These are phyloP conservation scores for Julus scandinavius DNA, from an alignment of 2,888 invertebrate species.

Conservation along the genomic window DNA sequence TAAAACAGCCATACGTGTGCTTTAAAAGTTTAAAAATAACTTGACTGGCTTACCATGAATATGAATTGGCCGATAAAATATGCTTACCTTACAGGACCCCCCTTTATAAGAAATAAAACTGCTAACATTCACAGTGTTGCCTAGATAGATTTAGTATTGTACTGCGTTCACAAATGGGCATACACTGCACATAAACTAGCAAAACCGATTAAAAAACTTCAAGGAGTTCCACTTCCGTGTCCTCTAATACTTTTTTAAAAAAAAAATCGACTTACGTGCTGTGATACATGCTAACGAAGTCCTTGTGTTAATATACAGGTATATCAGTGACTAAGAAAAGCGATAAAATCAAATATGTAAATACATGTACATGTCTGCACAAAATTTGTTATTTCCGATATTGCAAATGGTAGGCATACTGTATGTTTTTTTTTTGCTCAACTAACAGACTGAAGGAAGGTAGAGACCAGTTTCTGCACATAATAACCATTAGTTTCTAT, in stretches of 20 bases:
- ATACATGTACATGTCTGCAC: no score
- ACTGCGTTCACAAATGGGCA: background rate
- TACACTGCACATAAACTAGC: background rate
- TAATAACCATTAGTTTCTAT: no score
- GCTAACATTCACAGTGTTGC: background rate
- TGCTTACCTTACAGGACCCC: background rate
- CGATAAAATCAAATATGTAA: no score
- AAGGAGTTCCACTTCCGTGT: constrained; percentile 33
- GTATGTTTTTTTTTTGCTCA: no score
- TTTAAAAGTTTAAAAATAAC: background rate
- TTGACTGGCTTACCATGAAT: background rate
- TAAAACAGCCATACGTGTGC: background rate
- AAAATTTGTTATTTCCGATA: no score
- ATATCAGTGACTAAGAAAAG: no score
- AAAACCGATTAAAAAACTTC: background rate
- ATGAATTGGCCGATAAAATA: background rate
- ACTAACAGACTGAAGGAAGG: no score
- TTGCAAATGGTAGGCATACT: no score
- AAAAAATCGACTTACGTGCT: constrained; percentile 3
- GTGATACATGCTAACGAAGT: background rate
- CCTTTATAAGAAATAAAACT: background rate
- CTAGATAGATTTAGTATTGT: background rate
- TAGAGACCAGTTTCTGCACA: no score
- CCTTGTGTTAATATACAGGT: background rate
- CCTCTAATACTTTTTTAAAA: background rate